Evolutionary conservation across 2,888 invertebrate species (phyloP).

Genomic region (Dexiosoma caninum): DNA sequence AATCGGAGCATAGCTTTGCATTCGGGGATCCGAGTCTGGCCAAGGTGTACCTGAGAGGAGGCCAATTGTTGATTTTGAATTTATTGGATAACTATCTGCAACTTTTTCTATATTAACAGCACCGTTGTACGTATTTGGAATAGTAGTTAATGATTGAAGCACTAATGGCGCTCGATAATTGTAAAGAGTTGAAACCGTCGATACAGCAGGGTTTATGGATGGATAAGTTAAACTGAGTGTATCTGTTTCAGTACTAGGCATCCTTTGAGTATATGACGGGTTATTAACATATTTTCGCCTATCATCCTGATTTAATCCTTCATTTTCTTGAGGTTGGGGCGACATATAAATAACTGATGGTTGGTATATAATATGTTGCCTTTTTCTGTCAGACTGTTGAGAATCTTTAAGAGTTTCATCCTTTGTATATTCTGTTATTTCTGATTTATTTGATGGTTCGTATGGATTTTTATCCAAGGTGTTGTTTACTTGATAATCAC

Average conservation of each 20-base stretch:
- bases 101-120: too few species aligned
- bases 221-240: neutral
- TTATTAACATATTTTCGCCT: neutral
- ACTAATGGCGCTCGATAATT: conserved; percentile 35
- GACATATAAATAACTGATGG: conserved; percentile 72
- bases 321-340: conserved; percentile 51
- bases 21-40: neutral
- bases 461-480: neutral
- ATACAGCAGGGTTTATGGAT: neutral
- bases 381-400: neutral
- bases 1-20: neutral
- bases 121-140: too few species aligned
- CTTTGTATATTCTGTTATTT: neutral
- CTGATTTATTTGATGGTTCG: neutral
- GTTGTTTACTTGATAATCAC: neutral
- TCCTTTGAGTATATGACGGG: neutral
- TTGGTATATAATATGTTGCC: conserved; percentile 71
- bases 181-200: conserved; percentile 40
- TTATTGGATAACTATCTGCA: neutral
- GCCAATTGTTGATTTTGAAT: neutral
- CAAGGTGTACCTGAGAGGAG: neutral
- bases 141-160: neutral
- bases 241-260: neutral
- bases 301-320: conserved; percentile 6
- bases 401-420: neutral